Evolutionary conservation across 2,113 vertebrate species (phyloP).

Genomic region (Sinosuthora webbiana): DNA sequence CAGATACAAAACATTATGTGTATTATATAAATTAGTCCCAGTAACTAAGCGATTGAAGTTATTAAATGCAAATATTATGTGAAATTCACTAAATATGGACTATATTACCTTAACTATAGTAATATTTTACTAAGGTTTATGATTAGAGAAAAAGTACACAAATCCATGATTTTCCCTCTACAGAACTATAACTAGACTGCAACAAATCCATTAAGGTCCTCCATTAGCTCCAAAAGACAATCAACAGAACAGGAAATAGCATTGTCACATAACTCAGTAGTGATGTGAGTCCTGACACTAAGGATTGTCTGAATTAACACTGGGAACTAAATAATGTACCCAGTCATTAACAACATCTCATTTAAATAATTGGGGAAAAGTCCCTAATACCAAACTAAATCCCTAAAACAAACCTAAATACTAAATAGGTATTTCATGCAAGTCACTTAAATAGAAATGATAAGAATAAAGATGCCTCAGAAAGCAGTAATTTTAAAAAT

Average conservation of each 20-base stretch:
- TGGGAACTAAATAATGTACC: background rate
- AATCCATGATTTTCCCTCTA: background rate
- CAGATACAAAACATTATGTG: background rate
- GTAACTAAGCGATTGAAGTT: background rate
- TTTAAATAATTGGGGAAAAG: background rate
- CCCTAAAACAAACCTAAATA: background rate
- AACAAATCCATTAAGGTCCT: background rate
- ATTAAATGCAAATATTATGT: background rate
- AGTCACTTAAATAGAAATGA: background rate
- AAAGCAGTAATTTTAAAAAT: background rate
- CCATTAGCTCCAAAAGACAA: background rate
- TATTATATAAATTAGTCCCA: background rate
- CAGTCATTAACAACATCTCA: background rate
- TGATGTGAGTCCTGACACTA: background rate
- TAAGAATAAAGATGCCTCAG: background rate
- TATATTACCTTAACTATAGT: background rate
- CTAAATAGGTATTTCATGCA: background rate
- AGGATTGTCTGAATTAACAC: background rate
- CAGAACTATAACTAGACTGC: background rate
- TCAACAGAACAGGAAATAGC: background rate
- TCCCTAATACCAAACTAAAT: background rate
- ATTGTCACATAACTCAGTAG: background rate
- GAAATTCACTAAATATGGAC: background rate
- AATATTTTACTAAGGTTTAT: background rate
- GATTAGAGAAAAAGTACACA: background rate